Evolutionary conservation across 2,113 vertebrate genomes (phyloP), one percentile per base, ranked within the genome.

Genomic region (Okapia johnstoni): DNA sequence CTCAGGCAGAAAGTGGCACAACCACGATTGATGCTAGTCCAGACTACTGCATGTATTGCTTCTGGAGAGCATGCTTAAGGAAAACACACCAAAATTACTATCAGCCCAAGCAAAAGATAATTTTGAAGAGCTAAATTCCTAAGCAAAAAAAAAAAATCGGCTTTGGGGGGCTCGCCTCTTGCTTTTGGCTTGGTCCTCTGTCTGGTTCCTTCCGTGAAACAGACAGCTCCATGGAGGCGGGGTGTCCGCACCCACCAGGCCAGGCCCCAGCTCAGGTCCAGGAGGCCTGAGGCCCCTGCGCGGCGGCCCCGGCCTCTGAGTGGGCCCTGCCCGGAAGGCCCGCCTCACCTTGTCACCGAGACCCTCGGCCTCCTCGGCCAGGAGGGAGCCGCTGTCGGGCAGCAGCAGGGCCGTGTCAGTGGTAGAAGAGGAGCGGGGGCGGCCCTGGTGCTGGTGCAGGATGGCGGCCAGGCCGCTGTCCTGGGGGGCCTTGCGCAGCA

Each of bases 341-440:
- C 6, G 2, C 58, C 98, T 97, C 97, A 99, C 99, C 99, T 99
- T 99, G 48, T 99, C 99, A 0, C 88, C 91, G n/a, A 98, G 23
- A 55, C 98, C 96, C 92, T 99, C 99, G 0, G 98, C 97, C 30
- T 99, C 99, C 97, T 99, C 99, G 0, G 98, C 52, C 25, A 99
- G 95, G 96, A 99, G 98, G 83, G 97, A 98, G 3, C 98, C 92
- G 0, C 99, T 94, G 19, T 99, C 99, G 0, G 98, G 98, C 97
- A 99, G 97, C 61, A 99, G 98, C 96, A 99, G 97, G 96, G 99
- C 98, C 0, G 99, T 99, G 98, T 99, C 99, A 0, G 99, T 99
- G 96, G 99, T 99, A 91, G 99, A 99, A 1, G 99, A 99, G 25
- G 99, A 99, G 40, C 99, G 97, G 21, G 99, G 99, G 12, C 99